Base-by-base conservation (phyloP, 2,888 invertebrate genomes). In the Leucoptera coffeella region DNA sequence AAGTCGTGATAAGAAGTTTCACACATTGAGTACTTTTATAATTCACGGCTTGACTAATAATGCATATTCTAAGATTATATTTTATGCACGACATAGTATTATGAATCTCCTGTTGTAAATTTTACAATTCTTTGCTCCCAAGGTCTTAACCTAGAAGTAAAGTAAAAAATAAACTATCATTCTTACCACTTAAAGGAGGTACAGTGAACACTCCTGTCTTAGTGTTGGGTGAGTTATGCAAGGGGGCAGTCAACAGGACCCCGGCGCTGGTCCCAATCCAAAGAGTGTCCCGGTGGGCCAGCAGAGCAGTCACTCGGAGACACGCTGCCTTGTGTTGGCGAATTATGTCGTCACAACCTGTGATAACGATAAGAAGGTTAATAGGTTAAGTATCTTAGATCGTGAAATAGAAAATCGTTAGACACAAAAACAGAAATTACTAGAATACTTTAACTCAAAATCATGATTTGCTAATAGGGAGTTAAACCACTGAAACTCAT, bases 201-300 rank as follows among this genome's bases (percentile, higher is more conserved):
- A 54, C 48, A 11, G 50, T 45, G 35, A 62, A 64, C 3, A 43
- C 39, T 2, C 60, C 61, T 19, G 56, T 54, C 19, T 56, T 40
- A 0, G 47, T 15, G 27, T 56, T 47, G 11, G 62, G 62, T 2
- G 59, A 47, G 41, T 51, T 47, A 40, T 80, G 90, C 36, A 87
- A 75, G 4, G 88, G 82, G 47, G 95, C 82, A 3, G 87, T 90
- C 12, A 91, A 69, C 31, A 91, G 61, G n/a, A 91, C 90, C 7
- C 91, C 91, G 1, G 97, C 96, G 49, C 93, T 94, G 9, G 97
- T 97, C 20, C 97, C 97, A 33, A 97, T 86, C 96, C 96, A 97
- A 38, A 97, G 75, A 24, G 93, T 78, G 51, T 95, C 94, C 4
- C 53, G 44, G 47, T 91, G 92, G 2, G 92, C 85, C 26, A 93